Percentiles rank a stretch among this genome's conserved stretches.
phyloP scores from a whole-genome alignment of 2,797 vertebrate genomes.

The Mustela erminea region DNA sequence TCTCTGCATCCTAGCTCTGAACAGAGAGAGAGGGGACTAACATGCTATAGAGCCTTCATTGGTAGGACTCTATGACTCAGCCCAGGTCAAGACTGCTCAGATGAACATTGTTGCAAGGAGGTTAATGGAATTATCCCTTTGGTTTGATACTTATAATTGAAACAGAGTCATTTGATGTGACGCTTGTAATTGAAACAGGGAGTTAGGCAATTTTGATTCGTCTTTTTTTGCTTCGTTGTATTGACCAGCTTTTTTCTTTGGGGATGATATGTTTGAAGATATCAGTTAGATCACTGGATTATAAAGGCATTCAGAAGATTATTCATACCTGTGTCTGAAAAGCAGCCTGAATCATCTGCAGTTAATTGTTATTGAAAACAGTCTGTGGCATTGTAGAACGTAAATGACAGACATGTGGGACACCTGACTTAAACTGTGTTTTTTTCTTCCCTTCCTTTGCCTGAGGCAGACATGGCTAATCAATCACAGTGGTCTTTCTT shows the following conservation, averaged over 20 bases:
- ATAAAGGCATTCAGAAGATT: neutral
- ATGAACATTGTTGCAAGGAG: neutral
- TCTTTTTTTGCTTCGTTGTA: neutral
- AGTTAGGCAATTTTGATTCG: neutral
- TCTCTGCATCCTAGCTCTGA: neutral
- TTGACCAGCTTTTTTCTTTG: neutral
- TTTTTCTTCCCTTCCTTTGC: neutral
- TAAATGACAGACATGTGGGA: neutral
- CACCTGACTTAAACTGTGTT: neutral
- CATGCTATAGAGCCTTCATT: neutral
- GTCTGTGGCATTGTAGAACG: neutral
- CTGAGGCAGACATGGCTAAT: conserved; percentile 12
- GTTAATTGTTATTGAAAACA: neutral
- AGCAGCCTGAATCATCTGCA: neutral
- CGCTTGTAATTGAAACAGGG: neutral
- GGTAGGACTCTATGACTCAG: neutral
- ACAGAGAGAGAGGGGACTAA: neutral
- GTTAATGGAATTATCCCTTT: neutral
- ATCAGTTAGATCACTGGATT: neutral
- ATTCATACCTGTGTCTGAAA: conserved; percentile 50
- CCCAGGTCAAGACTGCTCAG: neutral
- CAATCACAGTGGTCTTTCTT: neutral
- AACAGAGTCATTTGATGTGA: neutral
- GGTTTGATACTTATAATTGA: neutral
- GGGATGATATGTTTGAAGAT: neutral